Conservation (phyloP, 2,113 vertebrate species). For the Seriola quinqueradiata region DNA sequence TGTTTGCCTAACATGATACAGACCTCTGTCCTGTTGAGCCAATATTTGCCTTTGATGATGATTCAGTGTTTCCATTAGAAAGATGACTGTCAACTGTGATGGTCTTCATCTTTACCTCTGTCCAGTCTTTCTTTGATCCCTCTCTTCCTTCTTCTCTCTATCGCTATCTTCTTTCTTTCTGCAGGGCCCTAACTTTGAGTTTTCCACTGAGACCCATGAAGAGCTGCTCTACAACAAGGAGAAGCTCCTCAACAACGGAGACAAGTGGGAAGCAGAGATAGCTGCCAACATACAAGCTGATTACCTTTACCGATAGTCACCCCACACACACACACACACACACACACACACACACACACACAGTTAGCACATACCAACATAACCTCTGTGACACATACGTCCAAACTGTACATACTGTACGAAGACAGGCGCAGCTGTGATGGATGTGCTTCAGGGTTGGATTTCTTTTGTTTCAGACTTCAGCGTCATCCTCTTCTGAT, state of each 20-base stretch:
- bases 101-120: background rate
- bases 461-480: constrained; percentile 12
- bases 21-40: too few species aligned
- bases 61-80: too few species aligned
- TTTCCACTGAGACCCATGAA: constrained; percentile 95
- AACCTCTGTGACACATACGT: constrained; percentile 38
- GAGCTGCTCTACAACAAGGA: constrained; percentile 98
- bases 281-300: constrained; percentile 95
- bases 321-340: constrained; percentile 6
- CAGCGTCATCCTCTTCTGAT: background rate
- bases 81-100: too few species aligned
- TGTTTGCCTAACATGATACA: too few species aligned
- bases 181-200: constrained; percentile 94
- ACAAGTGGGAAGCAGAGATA: constrained; percentile 97
- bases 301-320: constrained; percentile 91
- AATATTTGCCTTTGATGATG: too few species aligned
- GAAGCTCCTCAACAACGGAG: constrained; percentile 96
- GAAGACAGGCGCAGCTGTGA: constrained; percentile 21
- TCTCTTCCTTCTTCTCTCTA: background rate
- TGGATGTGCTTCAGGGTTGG: constrained; percentile 15
- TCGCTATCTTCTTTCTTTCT: background rate
- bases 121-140: background rate
- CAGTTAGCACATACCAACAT: constrained; percentile 20
- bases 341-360: background rate
- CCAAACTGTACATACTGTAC: constrained; percentile 62